These are phyloP conservation scores for Colistium nudipinnis DNA, from an alignment of 2,113 vertebrate species.

Conservation along the genomic window DNA sequence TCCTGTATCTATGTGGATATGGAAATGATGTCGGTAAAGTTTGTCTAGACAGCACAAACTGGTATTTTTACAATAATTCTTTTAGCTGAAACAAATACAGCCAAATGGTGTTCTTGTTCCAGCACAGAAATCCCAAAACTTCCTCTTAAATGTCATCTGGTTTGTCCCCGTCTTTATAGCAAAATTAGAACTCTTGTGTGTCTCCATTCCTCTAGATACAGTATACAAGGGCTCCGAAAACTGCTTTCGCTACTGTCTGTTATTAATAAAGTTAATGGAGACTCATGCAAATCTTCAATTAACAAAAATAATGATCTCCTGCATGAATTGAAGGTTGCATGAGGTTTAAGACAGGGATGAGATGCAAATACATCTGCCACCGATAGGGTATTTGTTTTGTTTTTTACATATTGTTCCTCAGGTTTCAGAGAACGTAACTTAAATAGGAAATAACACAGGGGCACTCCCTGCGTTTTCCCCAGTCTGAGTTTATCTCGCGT, in stretches of 20 bases:
- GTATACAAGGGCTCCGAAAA: neutral
- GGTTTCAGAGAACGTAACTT: too few species aligned
- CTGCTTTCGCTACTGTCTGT: neutral
- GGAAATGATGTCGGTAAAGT: conserved; percentile 1
- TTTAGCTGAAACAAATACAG: neutral
- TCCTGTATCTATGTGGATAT: neutral
- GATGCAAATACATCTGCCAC: conserved; percentile 16
- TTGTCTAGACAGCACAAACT: conserved; percentile 24
- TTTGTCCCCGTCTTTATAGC: conserved; percentile 16
- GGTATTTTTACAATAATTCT: neutral
- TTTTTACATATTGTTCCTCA: neutral
- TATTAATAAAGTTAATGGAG: conserved; percentile 30
- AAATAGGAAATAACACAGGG: too few species aligned
- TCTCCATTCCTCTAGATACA: neutral
- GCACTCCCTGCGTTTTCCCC: too few species aligned
- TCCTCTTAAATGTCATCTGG: conserved; percentile 44
- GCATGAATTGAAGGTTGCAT: too few species aligned
- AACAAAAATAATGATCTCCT: conserved; percentile 29
- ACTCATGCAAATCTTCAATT: conserved; percentile 47
- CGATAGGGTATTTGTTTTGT: neutral
- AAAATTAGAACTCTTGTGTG: conserved; percentile 31
- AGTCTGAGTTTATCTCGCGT: too few species aligned
- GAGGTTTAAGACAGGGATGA: too few species aligned
- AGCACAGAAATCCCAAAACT: conserved; percentile 4
- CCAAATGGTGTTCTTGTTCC: conserved; percentile 18